phyloP scores from a whole-genome alignment of 2,797 vertebrate genomes.

The Characodon lateralis region DNA sequence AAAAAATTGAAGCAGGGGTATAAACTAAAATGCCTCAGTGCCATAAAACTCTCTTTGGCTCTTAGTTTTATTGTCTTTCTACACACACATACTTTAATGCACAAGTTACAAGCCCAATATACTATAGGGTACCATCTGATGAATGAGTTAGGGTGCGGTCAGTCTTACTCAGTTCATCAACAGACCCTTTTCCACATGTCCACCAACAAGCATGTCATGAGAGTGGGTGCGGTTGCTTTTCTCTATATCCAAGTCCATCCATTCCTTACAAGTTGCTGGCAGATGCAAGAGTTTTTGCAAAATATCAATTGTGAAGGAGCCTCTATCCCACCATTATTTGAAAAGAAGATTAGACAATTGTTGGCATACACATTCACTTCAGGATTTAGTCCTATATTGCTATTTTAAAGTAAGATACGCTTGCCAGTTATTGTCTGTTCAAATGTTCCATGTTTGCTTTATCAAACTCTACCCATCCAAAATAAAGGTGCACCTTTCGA shows the following conservation, averaged over 20 bases:
- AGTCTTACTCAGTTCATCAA: conserved; percentile 62
- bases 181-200: conserved; percentile 76
- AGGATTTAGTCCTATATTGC: conserved; percentile 31
- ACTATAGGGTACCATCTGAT: conserved; percentile 11
- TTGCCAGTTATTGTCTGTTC: background rate
- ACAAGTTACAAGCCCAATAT: conserved; percentile 4
- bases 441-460: background rate
- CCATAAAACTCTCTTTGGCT: background rate
- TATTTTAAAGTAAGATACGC: background rate
- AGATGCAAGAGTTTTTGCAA: conserved; percentile 61
- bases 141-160: conserved; percentile 55
- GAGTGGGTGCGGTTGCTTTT: conserved; percentile 57
- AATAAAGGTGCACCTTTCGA: too few relatives aligned
- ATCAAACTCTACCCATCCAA: too few relatives aligned
- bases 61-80: conserved; percentile 8
- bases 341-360: conserved; percentile 51
- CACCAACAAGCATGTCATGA: conserved; percentile 40
- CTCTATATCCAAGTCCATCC: conserved; percentile 45
- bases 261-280: conserved; percentile 61
- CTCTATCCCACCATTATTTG: conserved; percentile 39
- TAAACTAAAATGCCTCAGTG: background rate
- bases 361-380: conserved; percentile 48
- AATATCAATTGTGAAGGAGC: conserved; percentile 50
- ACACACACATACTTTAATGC: background rate
- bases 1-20: background rate